Conservation (phyloP, 2,888 invertebrate genomes). For the Athrips mouffetella region DNA sequence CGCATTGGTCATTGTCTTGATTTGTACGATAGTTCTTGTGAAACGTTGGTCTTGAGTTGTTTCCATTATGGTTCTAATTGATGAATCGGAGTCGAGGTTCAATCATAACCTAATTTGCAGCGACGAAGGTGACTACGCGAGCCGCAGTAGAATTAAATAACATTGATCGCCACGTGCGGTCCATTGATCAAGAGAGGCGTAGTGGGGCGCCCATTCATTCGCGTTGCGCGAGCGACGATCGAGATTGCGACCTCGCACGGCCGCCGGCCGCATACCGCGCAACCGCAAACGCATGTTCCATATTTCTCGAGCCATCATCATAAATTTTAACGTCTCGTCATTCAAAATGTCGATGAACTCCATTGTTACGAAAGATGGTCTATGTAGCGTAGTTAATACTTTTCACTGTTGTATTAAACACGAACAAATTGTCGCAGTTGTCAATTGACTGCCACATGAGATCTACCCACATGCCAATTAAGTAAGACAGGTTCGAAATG, state of each 20-base stretch:
- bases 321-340: conserved; percentile 44
- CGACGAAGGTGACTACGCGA: background rate
- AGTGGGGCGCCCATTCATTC: conserved; percentile 55
- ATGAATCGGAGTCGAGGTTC: background rate
- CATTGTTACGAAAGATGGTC: conserved; percentile 44
- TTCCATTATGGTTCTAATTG: conserved; percentile 2
- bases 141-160: conserved; percentile 36
- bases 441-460: conserved; percentile 42
- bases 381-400: conserved; percentile 20
- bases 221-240: conserved; percentile 57
- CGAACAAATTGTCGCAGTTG: conserved; percentile 24
- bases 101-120: conserved; percentile 1
- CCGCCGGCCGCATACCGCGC: conserved; percentile 31
- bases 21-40: conserved; percentile 2
- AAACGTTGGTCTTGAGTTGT: background rate
- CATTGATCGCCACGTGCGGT: conserved; percentile 63
- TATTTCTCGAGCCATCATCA: conserved; percentile 47
- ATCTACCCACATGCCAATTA: conserved; percentile 44
- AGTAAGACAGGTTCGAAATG: conserved; percentile 37
- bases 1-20: conserved; percentile 29
- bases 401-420: conserved; percentile 39
- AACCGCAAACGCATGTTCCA: conserved; percentile 44
- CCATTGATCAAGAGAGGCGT: conserved; percentile 56
- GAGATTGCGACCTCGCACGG: conserved; percentile 44
- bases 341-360: conserved; percentile 51